A percentile compares a stretch with the other conserved stretches of the same genome.
Conservation (phyloP, 1,140 invertebrate genomes). For the Habropoda laboriosa region DNA sequence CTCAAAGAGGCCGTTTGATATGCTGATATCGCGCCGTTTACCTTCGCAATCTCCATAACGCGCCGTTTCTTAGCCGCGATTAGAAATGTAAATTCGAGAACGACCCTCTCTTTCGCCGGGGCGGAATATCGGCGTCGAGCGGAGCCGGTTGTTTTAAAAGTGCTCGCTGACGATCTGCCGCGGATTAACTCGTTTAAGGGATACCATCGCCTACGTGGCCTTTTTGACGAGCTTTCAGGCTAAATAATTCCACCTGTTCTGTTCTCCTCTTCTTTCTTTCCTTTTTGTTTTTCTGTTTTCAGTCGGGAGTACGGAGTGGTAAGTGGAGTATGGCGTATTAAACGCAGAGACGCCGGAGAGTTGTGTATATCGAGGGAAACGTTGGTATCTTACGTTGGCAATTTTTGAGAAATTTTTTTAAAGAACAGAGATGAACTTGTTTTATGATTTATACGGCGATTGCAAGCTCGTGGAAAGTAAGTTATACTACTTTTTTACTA, state of each 20-base stretch:
- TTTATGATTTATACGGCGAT: no score
- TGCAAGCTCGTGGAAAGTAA: no score
- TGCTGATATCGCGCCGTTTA: conserved; percentile 56
- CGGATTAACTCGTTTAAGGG: conserved; percentile 12
- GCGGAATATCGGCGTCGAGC: neutral
- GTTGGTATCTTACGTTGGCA: no score
- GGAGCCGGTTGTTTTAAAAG: conserved; percentile 24
- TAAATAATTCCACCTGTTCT: neutral
- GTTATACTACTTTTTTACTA: no score
- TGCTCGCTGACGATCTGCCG: neutral
- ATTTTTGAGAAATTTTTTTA: no score
- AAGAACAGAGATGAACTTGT: no score
- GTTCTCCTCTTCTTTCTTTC: neutral
- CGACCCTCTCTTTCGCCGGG: neutral
- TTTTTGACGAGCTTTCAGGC: neutral
- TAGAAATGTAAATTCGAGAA: conserved; percentile 52
- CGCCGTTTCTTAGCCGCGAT: conserved; percentile 41
- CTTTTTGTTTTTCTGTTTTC: no score
- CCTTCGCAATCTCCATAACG: conserved; percentile 52
- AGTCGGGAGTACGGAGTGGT: no score
- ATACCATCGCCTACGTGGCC: no score
- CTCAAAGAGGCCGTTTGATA: conserved; percentile 51
- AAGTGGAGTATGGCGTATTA: no score
- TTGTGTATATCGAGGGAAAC: no score
- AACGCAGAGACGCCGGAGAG: no score